Evolutionary conservation across 2,113 vertebrate genomes (phyloP), one percentile per base, ranked within the genome.

Genomic region (Ciconia stormi): DNA sequence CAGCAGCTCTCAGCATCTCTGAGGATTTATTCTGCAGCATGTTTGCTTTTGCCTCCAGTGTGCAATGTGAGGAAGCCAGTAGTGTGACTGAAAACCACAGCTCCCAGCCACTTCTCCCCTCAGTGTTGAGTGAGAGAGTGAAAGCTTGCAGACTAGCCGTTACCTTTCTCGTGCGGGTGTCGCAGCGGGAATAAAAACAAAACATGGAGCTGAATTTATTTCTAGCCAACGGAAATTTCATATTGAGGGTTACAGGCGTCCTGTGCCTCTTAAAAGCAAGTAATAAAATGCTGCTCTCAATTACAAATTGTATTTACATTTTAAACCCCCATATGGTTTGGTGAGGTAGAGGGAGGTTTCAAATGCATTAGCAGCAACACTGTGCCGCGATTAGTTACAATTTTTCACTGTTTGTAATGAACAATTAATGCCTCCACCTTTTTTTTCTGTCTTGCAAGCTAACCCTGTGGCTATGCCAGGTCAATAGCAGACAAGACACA

Each of bases 241-340:
- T 94, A 95, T 97, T 95, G 95, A 96, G 93, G 95, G 89, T 97
- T 97, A 97, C 95, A 96, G 95, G 95, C 96, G 2, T 94, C 93
- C 94, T 94, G 97, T 97, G 97, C 96, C 97, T 97, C 97, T 97
- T 97, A 97, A 97, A 97, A 93, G 94, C 91, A 40, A 94, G 96
- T 95, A 96, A 96, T 97, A 96, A 97, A 97, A 97, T 96, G 96
- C 96, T 94, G 94, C 91, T 97, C 96, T 97, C 95, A 96, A 97
- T 97, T 97, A 96, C 95, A 95, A 95, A 96, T 93, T 90, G 84
- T 97, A 95, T 97, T 97, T 97, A 97, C 97, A 96, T 97, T 94
- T 95, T 82, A 89, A 96, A 95, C 89, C 96, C 95, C 87, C 94
- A 86, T 55, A 94, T 52, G 95, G 89, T 66, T 96, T 58, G 67